These are phyloP conservation scores for Agriotes lineatus DNA, from an alignment of 2,888 invertebrate genomes.

Conservation along the genomic window DNA sequence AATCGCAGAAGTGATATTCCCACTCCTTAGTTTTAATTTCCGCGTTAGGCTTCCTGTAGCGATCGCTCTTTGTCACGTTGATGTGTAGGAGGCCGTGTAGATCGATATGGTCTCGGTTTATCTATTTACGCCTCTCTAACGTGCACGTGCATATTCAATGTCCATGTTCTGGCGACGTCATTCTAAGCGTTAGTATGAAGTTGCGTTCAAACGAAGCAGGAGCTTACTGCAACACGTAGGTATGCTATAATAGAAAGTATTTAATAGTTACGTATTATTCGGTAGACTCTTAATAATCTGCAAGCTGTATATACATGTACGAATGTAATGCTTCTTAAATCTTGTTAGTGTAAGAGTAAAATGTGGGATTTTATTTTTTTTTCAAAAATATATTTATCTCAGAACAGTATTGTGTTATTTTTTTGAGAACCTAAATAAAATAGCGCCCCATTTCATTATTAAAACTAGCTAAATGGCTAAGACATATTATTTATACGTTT, in stretches of 20 bases:
- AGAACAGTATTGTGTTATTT: too few relatives aligned
- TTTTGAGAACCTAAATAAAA: too few relatives aligned
- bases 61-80: neutral
- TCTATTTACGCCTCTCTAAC: too few relatives aligned
- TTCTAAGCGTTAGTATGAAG: neutral
- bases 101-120: neutral
- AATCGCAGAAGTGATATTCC: neutral
- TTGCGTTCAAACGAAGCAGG: neutral
- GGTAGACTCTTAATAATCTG: neutral
- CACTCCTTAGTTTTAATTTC: neutral
- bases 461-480: too few relatives aligned
- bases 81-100: neutral
- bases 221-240: neutral
- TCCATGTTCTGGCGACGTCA: neutral
- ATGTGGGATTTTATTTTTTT: neutral
- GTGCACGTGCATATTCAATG: too few relatives aligned
- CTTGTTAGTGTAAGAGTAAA: neutral
- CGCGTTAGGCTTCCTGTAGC: neutral
- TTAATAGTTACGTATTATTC: constrained; percentile 5
- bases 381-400: too few relatives aligned
- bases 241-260: neutral
- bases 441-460: too few relatives aligned
- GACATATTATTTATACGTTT: too few relatives aligned
- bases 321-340: neutral
- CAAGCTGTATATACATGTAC: constrained; percentile 8